Percentiles rank a stretch among this genome's conserved stretches.
These are phyloP conservation scores for Brachypteracias leptosomus DNA, from an alignment of 2,113 vertebrate genomes.

Conservation along the genomic window DNA sequence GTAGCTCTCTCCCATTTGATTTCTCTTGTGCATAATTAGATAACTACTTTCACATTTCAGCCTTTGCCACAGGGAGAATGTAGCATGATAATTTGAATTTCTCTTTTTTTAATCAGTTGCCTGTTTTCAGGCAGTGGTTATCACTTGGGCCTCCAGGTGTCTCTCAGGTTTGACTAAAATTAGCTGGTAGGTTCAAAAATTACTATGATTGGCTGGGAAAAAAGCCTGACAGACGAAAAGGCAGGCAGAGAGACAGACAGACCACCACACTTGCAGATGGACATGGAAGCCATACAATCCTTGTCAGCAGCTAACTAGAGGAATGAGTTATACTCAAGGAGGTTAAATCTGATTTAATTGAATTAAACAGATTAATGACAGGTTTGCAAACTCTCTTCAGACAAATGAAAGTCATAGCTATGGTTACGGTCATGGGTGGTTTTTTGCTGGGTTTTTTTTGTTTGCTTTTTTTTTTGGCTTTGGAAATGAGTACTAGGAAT, in stretches of 20 bases:
- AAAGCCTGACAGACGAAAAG: neutral
- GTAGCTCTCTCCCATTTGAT: neutral
- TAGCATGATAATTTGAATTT: neutral
- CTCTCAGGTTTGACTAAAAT: neutral
- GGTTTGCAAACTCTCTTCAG: neutral
- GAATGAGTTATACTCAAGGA: neutral
- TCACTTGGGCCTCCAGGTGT: neutral
- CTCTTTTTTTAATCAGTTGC: neutral
- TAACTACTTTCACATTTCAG: conserved; percentile 1
- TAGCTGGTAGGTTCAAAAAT: neutral
- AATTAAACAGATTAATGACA: neutral
- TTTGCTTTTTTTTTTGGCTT: neutral
- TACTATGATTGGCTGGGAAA: neutral
- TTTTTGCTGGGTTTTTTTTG: neutral
- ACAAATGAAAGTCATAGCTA: neutral
- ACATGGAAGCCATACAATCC: neutral
- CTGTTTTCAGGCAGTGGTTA: neutral
- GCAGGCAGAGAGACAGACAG: neutral
- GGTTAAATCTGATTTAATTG: neutral
- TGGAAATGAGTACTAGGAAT: neutral
- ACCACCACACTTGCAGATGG: neutral
- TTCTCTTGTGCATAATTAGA: conserved; percentile 1
- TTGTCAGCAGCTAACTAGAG: neutral
- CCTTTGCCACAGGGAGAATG: neutral
- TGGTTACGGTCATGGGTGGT: accelerated